Evolutionary conservation across 2,888 invertebrate genomes (phyloP).

Genomic region (Colostygia pectinataria): DNA sequence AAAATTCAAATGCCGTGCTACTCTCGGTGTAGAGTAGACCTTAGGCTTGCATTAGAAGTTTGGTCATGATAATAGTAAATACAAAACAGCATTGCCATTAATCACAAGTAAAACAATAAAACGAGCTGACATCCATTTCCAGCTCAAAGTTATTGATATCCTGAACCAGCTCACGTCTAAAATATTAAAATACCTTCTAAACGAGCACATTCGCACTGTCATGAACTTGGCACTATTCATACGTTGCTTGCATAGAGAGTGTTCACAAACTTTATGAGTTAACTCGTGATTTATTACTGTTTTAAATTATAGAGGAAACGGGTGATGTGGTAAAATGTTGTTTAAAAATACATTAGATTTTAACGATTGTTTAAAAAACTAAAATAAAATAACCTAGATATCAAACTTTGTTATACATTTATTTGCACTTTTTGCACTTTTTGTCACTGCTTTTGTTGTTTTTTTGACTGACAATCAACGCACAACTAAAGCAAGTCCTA

Average conservation of each 20-base stretch:
- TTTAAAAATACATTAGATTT: not conserved
- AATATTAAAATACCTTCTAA: slow-evolving; percentile 11
- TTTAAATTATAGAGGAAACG: slow-evolving; percentile 37
- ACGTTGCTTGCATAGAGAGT: slow-evolving; percentile 28
- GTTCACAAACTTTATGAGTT: slow-evolving; percentile 24
- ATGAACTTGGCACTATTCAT: slow-evolving; percentile 27
- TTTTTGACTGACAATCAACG: too few species aligned
- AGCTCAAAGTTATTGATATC: slow-evolving; percentile 13
- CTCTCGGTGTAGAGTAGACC: too few species aligned
- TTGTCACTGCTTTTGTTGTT: too few species aligned
- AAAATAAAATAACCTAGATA: too few species aligned
- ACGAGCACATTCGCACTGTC: slow-evolving; percentile 18
- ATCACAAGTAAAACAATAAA: slow-evolving; percentile 11
- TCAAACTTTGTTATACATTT: too few species aligned
- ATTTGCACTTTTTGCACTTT: too few species aligned
- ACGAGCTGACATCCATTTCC: not conserved
- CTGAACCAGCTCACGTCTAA: slow-evolving; percentile 6
- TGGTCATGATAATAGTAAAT: too few species aligned
- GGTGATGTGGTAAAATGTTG: slow-evolving; percentile 4
- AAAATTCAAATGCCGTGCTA: too few species aligned
- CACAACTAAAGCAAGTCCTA: too few species aligned
- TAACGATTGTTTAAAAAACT: not conserved
- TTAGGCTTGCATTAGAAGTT: too few species aligned
- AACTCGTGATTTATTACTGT: slow-evolving; percentile 30
- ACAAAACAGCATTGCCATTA: not conserved